Evolutionary conservation across 92 coral and sea anemone genomes (phyloP), one percentile per base, ranked within the genome.

Genomic region (Umimayanthus kanabou): DNA sequence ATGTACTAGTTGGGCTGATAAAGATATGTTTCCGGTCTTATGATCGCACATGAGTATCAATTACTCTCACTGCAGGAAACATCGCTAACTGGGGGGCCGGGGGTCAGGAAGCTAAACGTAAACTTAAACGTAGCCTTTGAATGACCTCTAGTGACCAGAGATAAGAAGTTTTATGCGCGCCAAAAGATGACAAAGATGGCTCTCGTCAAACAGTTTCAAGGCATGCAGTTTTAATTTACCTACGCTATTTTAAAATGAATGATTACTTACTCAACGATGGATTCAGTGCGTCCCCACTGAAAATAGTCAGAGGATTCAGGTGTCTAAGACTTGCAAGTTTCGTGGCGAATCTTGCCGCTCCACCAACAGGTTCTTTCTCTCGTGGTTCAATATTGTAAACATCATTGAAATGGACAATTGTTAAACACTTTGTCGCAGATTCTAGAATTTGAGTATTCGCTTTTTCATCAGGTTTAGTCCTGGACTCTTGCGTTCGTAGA

Each of bases 381-480:
- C 99, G 93, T 10, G 99, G 95, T 84, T 97, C 98, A 75, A 97
- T 97, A 84, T 97, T 97, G 90, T 97, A 97, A 69, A 97, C 99
- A 92, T 97, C 99, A 84, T 97, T 97, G 91, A 97, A 97, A 82
- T 97, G 99, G 79, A 97, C 73, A 78, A 97, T 97, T 18, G 94
- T 95, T 91, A 95, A 76, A 37, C 66, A 55, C 23, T 89, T 88
- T 5, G 6, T 70, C 61, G 14, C 75, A 39, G 79, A 45, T 67
- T 83, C 42, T 69, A 57, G 30, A 83, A 28, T 16, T 61, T 22
- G 26, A 70, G 28, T 9, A 49, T 29, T 55, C 13, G 10, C 43
- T 25, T 39, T 33, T 28, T 29, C 26, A 69, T 25, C 61, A 45
- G 42, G 49, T 42, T 16, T 69, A 3, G 64, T 70, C 66, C 87